Base-by-base conservation (phyloP, 2,888 invertebrate genomes). In the Celastrina argiolus region DNA sequence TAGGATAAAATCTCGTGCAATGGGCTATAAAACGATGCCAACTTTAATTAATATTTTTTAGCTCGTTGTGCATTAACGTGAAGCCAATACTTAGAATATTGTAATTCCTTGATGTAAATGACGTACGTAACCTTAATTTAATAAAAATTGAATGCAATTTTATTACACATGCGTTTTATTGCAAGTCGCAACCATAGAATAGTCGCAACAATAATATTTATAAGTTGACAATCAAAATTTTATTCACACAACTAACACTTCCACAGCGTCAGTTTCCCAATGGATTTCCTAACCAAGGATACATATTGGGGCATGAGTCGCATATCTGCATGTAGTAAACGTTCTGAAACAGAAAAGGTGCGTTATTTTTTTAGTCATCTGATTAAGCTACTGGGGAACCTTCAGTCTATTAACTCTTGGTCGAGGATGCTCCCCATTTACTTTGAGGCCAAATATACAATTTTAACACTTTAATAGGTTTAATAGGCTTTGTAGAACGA, bases 261-360 rank as follows among this genome's bases (percentile, higher is more conserved):
- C 31, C 7, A 22, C 14, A 61, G 56, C 14, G 61, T 76, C 76
- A 83, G 4, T 22, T 41, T 56, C 88, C 93, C 0, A 92, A 74
- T 39, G 92, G 92, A 77, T 94, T 93, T 45, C 85, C 84, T 0
- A 92, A 64, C 93, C 93, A 93, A 0, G 93, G 94, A 74, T 92
- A 93, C 0, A 74, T 77, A 0, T 71, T 68, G 0, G 94, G 93
- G 70, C 94, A 94, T 0, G 69, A 66, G 12, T 72, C 79, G 76
- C 94, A 94, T 0, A 85, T 71, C 1, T 79, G 78, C 85, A 93
- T 86, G 79, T 88, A 92, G 73, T 92, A 89, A 5, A 73, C 70
- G 67, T 79, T 42, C 88, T 88, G 80, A 18, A 81, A 83, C 34
- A 26, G 56, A 64, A 65, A 61, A 68, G 7, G 8, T 16, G 18